phyloP scores from a whole-genome alignment of 2,113 vertebrate species.

The Rissa tridactyla region DNA sequence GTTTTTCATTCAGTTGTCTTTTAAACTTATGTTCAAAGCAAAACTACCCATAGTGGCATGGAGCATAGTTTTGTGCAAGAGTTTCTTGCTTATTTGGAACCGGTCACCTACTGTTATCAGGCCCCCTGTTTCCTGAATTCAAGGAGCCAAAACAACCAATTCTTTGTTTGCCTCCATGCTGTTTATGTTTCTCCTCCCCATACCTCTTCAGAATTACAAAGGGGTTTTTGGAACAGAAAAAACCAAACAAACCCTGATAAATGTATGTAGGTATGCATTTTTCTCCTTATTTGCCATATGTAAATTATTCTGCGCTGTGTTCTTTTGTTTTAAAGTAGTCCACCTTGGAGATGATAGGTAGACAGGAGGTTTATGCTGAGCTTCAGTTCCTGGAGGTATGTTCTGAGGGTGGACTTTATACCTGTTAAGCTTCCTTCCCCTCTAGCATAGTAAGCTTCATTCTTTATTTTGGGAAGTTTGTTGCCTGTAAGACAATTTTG shows the following conservation, averaged over 20 bases:
- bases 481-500: neutral
- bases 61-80: neutral
- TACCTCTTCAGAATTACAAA: neutral
- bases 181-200: neutral
- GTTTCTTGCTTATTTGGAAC: neutral
- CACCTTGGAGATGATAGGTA: neutral
- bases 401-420: neutral
- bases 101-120: neutral
- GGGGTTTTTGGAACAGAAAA: neutral
- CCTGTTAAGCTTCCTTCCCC: neutral
- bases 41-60: neutral
- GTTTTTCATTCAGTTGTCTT: neutral
- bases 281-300: neutral
- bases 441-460: neutral
- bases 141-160: neutral
- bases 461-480: neutral
- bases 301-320: neutral
- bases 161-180: neutral
- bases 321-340: neutral
- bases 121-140: neutral
- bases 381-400: neutral
- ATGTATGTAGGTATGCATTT: neutral
- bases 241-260: too few species aligned
- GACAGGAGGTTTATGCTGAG: fast-evolving
- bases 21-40: neutral